Evolutionary conservation across 2,797 vertebrate species (phyloP).

Genomic region (Gymnocypris eckloni): DNA sequence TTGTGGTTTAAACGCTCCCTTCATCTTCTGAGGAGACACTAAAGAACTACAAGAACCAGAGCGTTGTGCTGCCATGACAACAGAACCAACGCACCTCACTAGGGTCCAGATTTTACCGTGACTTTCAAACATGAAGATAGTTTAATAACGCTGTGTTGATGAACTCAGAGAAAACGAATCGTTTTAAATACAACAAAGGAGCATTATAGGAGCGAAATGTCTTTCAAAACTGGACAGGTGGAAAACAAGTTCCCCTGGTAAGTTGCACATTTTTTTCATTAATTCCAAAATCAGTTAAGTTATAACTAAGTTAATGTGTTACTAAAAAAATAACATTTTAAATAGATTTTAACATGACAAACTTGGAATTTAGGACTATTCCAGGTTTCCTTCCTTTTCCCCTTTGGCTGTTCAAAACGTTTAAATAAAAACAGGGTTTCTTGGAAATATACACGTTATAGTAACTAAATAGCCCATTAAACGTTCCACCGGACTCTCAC

Average conservation of each 20-base stretch:
- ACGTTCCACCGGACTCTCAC: not conserved
- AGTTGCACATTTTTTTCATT: not conserved
- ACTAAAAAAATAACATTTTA: not conserved
- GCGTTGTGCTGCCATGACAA: conserved; percentile 1
- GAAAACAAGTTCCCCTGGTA: conserved; percentile 52
- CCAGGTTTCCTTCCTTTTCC: not conserved
- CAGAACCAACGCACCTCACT: not conserved
- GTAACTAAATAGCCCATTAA: not conserved
- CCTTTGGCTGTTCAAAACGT: not conserved
- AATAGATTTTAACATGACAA: not conserved
- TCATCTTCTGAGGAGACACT: not conserved
- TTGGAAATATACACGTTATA: not conserved
- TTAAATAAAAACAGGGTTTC: not conserved
- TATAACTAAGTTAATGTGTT: not conserved
- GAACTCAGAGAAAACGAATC: not conserved
- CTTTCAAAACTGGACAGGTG: conserved; percentile 31
- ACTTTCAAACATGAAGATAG: not conserved
- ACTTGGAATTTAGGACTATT: no score
- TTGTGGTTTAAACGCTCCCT: conserved; percentile 10
- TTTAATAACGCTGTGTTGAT: not conserved
- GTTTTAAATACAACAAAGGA: not conserved
- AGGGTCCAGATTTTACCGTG: not conserved
- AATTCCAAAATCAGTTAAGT: not conserved
- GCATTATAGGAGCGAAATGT: conserved; percentile 20
- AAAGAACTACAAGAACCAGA: conserved; percentile 33